Conservation (phyloP, 2,888 invertebrate genomes). For the Drosophila neoperkinsi region DNA sequence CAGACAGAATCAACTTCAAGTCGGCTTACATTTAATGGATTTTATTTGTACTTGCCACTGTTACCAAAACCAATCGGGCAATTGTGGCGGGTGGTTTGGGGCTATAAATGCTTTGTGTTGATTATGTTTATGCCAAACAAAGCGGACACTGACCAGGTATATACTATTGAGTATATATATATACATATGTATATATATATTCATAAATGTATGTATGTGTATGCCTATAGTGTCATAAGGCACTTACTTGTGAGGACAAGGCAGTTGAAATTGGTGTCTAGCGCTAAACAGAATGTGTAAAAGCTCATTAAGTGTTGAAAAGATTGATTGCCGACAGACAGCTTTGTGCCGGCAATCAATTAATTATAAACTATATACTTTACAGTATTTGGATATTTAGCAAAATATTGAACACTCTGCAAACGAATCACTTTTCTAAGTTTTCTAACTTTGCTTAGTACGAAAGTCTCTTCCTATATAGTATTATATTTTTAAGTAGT, state of each 20-base stretch:
- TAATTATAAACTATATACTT: neutral
- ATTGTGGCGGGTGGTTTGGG: neutral
- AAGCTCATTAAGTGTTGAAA: slow-evolving; percentile 13
- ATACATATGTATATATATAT: neutral
- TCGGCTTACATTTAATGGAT: slow-evolving; percentile 77
- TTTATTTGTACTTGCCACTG: slow-evolving; percentile 77
- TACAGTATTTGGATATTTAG: neutral
- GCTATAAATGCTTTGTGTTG: slow-evolving; percentile 25
- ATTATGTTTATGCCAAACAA: slow-evolving; percentile 36
- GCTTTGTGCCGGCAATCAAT: slow-evolving; percentile 6
- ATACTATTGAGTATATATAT: neutral
- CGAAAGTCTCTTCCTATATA: neutral
- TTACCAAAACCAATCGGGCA: slow-evolving; percentile 19
- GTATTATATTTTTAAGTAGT: too few species aligned
- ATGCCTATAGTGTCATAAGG: neutral
- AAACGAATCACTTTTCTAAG: neutral
- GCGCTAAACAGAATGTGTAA: neutral
- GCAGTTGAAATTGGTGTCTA: slow-evolving; percentile 6
- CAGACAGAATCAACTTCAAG: slow-evolving; percentile 35
- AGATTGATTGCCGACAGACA: slow-evolving; percentile 18
- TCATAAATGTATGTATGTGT: neutral
- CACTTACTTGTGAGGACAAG: slow-evolving; percentile 16
- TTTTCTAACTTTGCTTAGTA: too few species aligned
- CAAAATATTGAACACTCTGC: neutral
- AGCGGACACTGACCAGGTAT: slow-evolving; percentile 13